phyloP scores from a whole-genome alignment of 2,797 vertebrate genomes.

The Falco naumanni region DNA sequence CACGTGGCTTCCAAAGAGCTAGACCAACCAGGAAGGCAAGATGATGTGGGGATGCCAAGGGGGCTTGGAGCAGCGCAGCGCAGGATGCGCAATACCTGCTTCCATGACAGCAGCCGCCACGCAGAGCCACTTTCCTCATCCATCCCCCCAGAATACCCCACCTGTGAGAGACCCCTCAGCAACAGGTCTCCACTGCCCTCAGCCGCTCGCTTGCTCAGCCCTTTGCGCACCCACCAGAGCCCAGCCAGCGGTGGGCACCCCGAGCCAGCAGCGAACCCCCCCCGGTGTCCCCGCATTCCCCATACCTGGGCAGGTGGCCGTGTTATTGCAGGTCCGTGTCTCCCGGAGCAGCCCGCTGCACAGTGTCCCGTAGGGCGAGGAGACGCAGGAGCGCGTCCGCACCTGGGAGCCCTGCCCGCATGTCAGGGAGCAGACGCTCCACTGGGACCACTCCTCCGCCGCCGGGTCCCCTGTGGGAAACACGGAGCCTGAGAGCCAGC shows the following conservation, averaged over 20 bases:
- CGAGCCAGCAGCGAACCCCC: accelerated
- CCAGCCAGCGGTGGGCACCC: not conserved
- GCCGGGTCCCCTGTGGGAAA: slow-evolving; percentile 89
- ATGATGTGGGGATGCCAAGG: accelerated
- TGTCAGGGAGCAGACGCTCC: slow-evolving; percentile 98
- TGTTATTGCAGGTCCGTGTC: slow-evolving; percentile 96
- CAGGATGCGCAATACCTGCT: not conserved
- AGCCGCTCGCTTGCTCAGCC: accelerated
- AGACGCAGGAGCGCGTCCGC: slow-evolving; percentile 95
- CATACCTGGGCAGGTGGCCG: slow-evolving; percentile 91
- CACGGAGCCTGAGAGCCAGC: not conserved
- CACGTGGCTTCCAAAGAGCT: not conserved
- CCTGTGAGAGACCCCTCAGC: not conserved
- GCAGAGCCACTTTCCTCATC: not conserved
- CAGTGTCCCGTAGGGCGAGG: slow-evolving; percentile 95
- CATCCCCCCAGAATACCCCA: not conserved
- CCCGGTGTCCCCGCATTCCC: accelerated
- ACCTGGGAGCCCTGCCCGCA: slow-evolving; percentile 97
- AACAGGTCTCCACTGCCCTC: not conserved
- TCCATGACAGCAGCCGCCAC: accelerated
- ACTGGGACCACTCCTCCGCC: slow-evolving; percentile 97
- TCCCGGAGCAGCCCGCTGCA: slow-evolving; percentile 96
- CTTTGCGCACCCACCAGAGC: not conserved
- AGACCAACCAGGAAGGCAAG: accelerated
- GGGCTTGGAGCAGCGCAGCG: not conserved